Conservation (phyloP, 2,797 vertebrate genomes). For the Staurois parvus region DNA sequence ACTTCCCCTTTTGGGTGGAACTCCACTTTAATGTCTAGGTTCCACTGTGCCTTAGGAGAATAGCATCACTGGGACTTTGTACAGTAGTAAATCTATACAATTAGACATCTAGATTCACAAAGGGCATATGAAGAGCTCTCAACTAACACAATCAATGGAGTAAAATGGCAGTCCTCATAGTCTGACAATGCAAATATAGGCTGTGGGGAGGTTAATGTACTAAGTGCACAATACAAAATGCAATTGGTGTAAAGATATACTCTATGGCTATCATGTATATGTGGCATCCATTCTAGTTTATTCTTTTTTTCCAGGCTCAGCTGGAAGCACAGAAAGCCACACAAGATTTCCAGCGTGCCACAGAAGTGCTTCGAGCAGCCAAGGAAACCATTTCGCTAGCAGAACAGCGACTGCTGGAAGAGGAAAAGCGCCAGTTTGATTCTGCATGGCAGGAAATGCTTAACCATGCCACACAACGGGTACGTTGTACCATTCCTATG, state of each 20-base stretch:
- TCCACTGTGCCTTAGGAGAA: too few relatives aligned
- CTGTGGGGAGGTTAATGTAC: too few relatives aligned
- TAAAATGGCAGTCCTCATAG: too few relatives aligned
- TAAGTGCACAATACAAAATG: too few relatives aligned
- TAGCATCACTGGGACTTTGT: too few relatives aligned
- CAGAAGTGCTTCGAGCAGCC: constrained; percentile 90
- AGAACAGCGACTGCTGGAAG: constrained; percentile 91
- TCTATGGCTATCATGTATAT: background rate
- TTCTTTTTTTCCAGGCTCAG: constrained; percentile 82
- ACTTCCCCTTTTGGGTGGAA: too few relatives aligned
- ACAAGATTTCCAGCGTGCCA: constrained; percentile 95
- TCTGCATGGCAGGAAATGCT: constrained; percentile 99
- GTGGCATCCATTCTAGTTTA: background rate
- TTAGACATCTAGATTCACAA: too few relatives aligned
- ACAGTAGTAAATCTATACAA: too few relatives aligned
- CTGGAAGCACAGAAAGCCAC: constrained; percentile 94
- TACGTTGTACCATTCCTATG: constrained; percentile 64
- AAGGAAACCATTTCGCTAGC: constrained; percentile 96
- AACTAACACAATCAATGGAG: too few relatives aligned
- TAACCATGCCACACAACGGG: constrained; percentile 95
- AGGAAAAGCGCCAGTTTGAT: constrained; percentile 93
- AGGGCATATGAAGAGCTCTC: too few relatives aligned
- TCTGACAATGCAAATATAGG: too few relatives aligned
- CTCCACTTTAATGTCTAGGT: too few relatives aligned
- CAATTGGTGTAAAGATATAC: background rate